Percentiles rank a stretch among this genome's conserved stretches.
phyloP scores from a whole-genome alignment of 2,888 invertebrate species.

The Nymphalis polychloros region DNA sequence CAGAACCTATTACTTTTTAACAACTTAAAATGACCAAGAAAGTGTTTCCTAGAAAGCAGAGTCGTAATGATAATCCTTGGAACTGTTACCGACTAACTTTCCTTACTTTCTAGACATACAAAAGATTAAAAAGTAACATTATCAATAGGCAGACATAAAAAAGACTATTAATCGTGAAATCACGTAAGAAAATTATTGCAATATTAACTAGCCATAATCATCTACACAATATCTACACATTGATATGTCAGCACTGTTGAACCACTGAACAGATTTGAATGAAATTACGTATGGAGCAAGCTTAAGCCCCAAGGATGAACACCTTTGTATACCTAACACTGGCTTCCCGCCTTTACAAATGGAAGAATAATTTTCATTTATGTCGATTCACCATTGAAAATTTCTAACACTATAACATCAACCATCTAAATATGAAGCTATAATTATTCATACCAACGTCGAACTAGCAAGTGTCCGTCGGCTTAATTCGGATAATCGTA shows the following conservation, averaged over 20 bases:
- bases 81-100: background rate
- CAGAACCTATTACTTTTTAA: constrained; percentile 6
- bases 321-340: too few relatives aligned
- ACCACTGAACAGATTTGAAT: too few relatives aligned
- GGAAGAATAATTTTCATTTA: too few relatives aligned
- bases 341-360: too few relatives aligned
- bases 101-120: background rate
- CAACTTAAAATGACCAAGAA: constrained; percentile 4
- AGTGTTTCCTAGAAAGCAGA: constrained; percentile 2
- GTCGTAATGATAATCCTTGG: constrained; percentile 7
- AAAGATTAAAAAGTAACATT: background rate
- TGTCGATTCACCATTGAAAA: background rate
- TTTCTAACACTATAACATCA: background rate
- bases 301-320: too few relatives aligned
- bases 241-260: too few relatives aligned
- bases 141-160: background rate
- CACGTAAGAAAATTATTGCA: too few relatives aligned
- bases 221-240: too few relatives aligned
- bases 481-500: constrained; percentile 24
- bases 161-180: too few relatives aligned
- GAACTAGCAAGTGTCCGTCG: constrained; percentile 21
- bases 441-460: constrained; percentile 2
- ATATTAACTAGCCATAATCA: too few relatives aligned
- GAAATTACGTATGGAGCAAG: too few relatives aligned
- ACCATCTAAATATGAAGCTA: background rate